phyloP scores from a whole-genome alignment of 2,113 vertebrate species.

The Pteruthius melanotis region DNA sequence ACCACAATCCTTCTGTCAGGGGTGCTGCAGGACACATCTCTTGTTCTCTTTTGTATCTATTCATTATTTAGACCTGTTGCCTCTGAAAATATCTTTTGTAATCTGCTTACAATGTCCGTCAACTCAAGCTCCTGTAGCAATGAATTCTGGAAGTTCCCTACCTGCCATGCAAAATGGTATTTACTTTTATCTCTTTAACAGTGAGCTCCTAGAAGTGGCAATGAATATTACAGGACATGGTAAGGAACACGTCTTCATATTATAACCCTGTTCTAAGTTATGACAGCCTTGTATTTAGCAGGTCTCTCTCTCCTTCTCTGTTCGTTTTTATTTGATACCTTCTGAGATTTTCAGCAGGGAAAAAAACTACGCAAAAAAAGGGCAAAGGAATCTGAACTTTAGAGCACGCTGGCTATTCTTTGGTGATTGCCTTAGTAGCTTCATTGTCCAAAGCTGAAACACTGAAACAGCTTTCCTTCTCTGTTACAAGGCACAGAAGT shows the following conservation, averaged over 20 bases:
- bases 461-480: neutral
- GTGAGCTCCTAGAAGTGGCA: neutral
- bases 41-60: neutral
- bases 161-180: neutral
- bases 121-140: neutral
- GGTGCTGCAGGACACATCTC: neutral
- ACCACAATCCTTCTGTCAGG: rapidly evolving
- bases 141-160: neutral
- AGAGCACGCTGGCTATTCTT: neutral
- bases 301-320: neutral
- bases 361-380: neutral
- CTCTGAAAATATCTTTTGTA: neutral
- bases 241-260: neutral
- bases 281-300: neutral
- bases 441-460: neutral
- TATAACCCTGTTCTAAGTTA: neutral
- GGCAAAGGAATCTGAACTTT: neutral
- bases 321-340: neutral
- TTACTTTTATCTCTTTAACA: neutral
- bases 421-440: neutral
- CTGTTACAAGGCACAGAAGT: neutral
- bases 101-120: neutral
- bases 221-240: neutral
- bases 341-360: neutral
- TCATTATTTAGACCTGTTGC: neutral